Percentiles rank a stretch among this genome's conserved stretches.
Evolutionary conservation across 2,797 vertebrate species (phyloP).

Genomic region (Luscinia luscinia): DNA sequence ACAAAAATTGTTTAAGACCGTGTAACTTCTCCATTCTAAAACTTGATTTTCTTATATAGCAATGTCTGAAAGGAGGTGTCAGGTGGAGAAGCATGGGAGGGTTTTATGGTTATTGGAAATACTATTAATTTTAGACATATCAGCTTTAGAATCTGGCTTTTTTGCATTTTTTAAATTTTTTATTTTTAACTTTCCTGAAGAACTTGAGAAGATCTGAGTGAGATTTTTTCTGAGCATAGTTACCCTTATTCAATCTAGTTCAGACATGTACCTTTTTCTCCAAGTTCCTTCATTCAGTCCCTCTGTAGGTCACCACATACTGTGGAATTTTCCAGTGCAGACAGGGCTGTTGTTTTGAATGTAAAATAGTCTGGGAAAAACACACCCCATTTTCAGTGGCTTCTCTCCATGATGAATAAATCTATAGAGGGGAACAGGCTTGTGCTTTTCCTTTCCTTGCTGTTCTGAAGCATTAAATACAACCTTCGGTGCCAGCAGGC

Average conservation of each 20-base stretch:
- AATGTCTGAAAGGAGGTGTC: background rate
- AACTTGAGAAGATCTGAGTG: background rate
- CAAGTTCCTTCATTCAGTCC: background rate
- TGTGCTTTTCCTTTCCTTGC: constrained; percentile 24
- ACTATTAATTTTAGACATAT: background rate
- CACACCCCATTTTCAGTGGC: constrained; percentile 46
- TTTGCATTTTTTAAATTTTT: background rate
- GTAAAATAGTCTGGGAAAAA: constrained; percentile 56
- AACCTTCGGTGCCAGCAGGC: background rate
- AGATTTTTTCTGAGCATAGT: background rate
- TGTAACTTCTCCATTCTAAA: background rate
- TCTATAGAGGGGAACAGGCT: background rate
- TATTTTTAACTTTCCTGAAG: background rate
- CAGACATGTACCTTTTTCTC: background rate
- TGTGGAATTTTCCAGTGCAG: constrained; percentile 63
- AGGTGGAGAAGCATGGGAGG: background rate
- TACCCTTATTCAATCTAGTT: background rate
- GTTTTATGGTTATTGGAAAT: background rate
- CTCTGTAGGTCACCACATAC: background rate
- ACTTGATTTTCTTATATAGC: background rate
- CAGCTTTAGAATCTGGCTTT: background rate
- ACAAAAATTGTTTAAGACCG: background rate
- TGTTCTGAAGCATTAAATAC: constrained; percentile 7
- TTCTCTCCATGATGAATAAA: constrained; percentile 57
- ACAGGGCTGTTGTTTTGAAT: constrained; percentile 59